Evolutionary conservation across 2,888 invertebrate species (phyloP).

Genomic region (Chloromyia formosa): DNA sequence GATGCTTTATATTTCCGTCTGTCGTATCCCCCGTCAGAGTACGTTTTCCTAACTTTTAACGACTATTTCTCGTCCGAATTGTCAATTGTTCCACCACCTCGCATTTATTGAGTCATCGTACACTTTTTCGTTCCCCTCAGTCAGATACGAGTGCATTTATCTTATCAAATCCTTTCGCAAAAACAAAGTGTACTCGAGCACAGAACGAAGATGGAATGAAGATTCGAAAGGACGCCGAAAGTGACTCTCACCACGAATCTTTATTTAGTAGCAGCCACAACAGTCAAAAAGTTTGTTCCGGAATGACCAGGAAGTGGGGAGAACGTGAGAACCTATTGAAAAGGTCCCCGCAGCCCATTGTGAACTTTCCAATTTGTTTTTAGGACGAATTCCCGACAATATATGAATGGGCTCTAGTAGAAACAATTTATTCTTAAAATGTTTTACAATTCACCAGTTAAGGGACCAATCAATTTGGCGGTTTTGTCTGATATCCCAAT

Average conservation of each 20-base stretch:
- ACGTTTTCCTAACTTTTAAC: slow-evolving; percentile 16
- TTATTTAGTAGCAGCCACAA: background rate
- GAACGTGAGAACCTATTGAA: slow-evolving; percentile 17
- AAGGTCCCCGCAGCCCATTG: background rate
- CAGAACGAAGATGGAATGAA: too few species aligned
- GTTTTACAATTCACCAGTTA: slow-evolving; percentile 14
- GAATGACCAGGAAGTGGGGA: slow-evolving; percentile 23
- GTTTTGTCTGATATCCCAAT: slow-evolving; percentile 21
- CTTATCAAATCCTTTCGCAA: slow-evolving; percentile 28
- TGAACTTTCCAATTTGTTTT: background rate
- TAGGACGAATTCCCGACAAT: background rate
- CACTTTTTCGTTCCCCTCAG: too few species aligned
- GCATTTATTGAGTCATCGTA: background rate
- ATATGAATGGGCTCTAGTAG: slow-evolving; percentile 1
- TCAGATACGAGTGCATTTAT: background rate
- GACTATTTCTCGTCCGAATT: slow-evolving; percentile 13
- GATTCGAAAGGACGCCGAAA: background rate
- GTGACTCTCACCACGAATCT: too few species aligned
- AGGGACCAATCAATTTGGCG: slow-evolving; percentile 22
- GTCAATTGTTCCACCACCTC: background rate
- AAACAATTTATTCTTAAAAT: slow-evolving; percentile 22
- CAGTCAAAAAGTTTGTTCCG: slow-evolving; percentile 11
- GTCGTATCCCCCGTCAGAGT: background rate
- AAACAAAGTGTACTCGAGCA: background rate
- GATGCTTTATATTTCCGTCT: slow-evolving; percentile 1